Base-by-base conservation (phyloP, 2,113 vertebrate species). In the Pedetes capensis region DNA sequence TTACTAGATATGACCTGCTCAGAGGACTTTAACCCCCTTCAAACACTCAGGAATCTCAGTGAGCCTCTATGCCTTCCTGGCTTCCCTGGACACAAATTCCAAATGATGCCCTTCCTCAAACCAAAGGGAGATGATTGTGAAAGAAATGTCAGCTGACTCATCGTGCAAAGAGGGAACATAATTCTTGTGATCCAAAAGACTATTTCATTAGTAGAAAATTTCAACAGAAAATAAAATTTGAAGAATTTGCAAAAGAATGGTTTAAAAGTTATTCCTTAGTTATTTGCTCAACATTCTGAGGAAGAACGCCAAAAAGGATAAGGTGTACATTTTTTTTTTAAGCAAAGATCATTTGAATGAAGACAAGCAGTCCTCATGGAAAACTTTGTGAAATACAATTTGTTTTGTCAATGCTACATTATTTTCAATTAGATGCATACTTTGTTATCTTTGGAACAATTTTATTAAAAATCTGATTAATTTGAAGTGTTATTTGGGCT, bases 391-490 rank as follows among this genome's bases (percentile, higher is more conserved):
- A 88, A 90, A 78, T 89, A 42, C 20, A 37, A 61, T 18, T 63
- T 86, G 20, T 81, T 89, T 95, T 18, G 75, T 79, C 51, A 64
- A 59, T 59, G 39, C 25, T 44, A 6, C 25, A 53, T 85, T 96
- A 59, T 72, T 94, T 89, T 94, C 44, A 17, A 14, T 89, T 87
- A 92, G 47, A 68, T 61, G 57, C 16, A 82, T 8, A 93, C 18
- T 32, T 91, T 88, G 29, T 61, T 66, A 55, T 64, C 64, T 71
- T 61, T 78, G 42, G 82, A 81, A 82, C 86, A 3, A 34, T 68
- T 84, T 71, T 80, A 93, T 88, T 76, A 74, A 95, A 87, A 85
- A 57, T 20, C 17, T 47, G 68, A 92, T 61, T 82, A 63, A 87
- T 51, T 37, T 82, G n/a, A 89, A 72, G 12, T 76, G 66, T 39